Evolutionary conservation across 2,888 invertebrate genomes (phyloP), one percentile per base, ranked within the genome.

Genomic region (Deilephila porcellus): DNA sequence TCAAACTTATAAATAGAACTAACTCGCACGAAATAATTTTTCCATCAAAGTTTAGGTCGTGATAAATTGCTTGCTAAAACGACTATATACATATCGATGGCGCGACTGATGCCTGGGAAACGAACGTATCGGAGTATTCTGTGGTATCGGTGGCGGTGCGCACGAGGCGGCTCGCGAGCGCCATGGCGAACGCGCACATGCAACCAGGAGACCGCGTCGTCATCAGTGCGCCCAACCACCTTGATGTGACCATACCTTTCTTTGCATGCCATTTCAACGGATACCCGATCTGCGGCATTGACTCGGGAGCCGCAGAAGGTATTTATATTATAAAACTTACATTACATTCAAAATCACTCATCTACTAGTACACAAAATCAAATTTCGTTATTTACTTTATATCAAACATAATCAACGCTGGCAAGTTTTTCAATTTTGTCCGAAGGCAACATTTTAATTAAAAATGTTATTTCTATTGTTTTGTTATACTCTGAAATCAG

Each of bases 201-300:
- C 77, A 81, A 60, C 80, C 83, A 4, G 88, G 87, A 3, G 88
- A 90, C 76, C 73, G 79, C 0, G 86, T 85, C 60, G 77, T 87
- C 52, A 62, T 89, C 6, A 86, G 88, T 80, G 87, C 85, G 0
- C 73, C 72, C 37, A 90, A 86, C 78, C 86, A 88, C 63, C 62
- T 89, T n/a, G 88, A 89, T 73, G 34, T 89, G 4, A 78, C 78
- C 64, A 82, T 89, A 37, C 88, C 89, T 0, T 88, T 78, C 79
- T 89, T 82, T 74, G 88, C 89, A 1, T 83, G 85, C 74, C 86
- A n/a, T 56, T 56, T 56, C 56, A 56, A 56, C 7, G 56, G n/a
- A 56, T n/a, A 56, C 7, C 56, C 56, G 19, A n/a, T 56, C 56
- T 56, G 56, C n/a, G 19, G 56, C n/a, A n/a, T 56, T 5, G 56